Conservation (phyloP, 2,797 vertebrate species). For the Acanthornis magna region DNA sequence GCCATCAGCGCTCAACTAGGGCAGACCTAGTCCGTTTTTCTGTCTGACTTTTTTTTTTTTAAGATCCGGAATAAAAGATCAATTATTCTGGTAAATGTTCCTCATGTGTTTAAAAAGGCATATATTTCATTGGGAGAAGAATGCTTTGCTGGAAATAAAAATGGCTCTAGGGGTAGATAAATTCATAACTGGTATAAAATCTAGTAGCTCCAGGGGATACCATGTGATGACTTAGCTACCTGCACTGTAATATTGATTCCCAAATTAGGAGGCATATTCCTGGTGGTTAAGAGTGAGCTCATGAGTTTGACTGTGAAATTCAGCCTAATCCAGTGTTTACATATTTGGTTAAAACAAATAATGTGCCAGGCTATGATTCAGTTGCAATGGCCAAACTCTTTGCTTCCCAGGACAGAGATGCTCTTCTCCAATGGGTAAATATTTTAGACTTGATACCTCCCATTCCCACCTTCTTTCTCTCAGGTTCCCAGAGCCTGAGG, state of each 20-base stretch:
- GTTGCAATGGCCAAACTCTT: neutral
- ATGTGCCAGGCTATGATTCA: neutral
- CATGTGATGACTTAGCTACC: neutral
- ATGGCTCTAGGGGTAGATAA: neutral
- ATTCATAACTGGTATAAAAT: neutral
- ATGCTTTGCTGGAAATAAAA: neutral
- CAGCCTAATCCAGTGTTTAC: neutral
- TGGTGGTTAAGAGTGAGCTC: neutral
- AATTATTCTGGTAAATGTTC: slow-evolving; percentile 7
- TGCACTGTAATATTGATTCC: neutral
- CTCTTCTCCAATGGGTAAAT: neutral
- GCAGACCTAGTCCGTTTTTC: slow-evolving; percentile 40
- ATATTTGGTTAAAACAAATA: neutral
- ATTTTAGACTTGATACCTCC: neutral
- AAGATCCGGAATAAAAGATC: slow-evolving; percentile 28
- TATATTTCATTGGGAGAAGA: neutral
- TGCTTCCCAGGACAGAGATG: neutral
- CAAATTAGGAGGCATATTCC: neutral
- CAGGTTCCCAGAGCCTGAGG: neutral
- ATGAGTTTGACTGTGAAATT: neutral
- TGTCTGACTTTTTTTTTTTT: slow-evolving; percentile 32
- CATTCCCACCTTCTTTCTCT: accelerated
- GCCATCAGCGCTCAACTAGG: slow-evolving; percentile 49
- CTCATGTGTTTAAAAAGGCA: neutral
- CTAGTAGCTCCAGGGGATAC: neutral